These are phyloP conservation scores for Barypeithes pellucidus DNA, from an alignment of 2,888 invertebrate species.

Conservation along the genomic window DNA sequence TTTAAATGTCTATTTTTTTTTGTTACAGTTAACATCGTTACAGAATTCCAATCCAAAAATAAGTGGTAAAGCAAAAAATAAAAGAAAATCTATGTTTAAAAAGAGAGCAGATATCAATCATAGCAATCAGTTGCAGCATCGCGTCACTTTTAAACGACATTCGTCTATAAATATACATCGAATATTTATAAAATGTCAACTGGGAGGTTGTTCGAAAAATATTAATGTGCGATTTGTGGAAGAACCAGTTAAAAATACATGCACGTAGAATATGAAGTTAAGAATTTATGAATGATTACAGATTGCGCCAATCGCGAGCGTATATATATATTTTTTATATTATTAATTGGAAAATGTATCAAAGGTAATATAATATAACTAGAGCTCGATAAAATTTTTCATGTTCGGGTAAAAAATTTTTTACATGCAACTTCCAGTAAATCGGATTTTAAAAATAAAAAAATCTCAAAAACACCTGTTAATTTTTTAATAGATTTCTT, in stretches of 20 bases:
- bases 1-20: too few relatives aligned
- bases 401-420: too few relatives aligned
- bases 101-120: slow-evolving; percentile 41
- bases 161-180: slow-evolving; percentile 39
- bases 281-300: not conserved
- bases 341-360: not conserved
- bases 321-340: not conserved
- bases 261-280: not conserved
- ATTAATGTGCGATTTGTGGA: slow-evolving; percentile 31
- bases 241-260: slow-evolving; percentile 28
- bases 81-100: slow-evolving; percentile 13
- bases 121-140: slow-evolving; percentile 45
- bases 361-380: too few relatives aligned
- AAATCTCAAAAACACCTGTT: too few relatives aligned
- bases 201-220: slow-evolving; percentile 27
- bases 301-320: not conserved
- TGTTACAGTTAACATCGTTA: too few relatives aligned
- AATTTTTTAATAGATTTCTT: too few relatives aligned
- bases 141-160: slow-evolving; percentile 37
- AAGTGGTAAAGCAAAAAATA: not conserved
- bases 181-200: slow-evolving; percentile 48
- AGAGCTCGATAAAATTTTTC: too few relatives aligned
- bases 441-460: too few relatives aligned
- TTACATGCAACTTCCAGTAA: too few relatives aligned
- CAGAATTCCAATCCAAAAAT: not conserved